Conservation (phyloP, 2,797 vertebrate species). For the Morus bassanus region DNA sequence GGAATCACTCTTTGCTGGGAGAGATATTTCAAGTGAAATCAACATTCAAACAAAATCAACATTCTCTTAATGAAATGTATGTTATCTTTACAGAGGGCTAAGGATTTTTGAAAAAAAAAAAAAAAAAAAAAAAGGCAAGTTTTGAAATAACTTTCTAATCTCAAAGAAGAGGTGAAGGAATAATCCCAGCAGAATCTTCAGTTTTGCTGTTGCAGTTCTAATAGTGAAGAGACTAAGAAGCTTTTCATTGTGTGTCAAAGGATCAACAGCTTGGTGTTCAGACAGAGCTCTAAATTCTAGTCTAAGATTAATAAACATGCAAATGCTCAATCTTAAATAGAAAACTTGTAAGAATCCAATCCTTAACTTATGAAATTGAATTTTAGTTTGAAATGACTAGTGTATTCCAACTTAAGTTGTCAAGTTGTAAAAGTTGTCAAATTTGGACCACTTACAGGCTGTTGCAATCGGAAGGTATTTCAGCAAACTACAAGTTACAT, state of each 20-base stretch:
- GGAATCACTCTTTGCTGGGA: not conserved
- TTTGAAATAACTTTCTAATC: not conserved
- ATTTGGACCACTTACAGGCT: not conserved
- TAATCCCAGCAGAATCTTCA: not conserved
- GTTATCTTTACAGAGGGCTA: not conserved
- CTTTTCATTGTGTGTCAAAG: not conserved
- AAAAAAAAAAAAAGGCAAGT: not conserved
- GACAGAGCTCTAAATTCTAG: not conserved
- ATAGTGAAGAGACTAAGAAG: not conserved
- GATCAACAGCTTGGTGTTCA: not conserved
- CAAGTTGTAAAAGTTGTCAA: not conserved
- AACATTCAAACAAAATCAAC: not conserved
- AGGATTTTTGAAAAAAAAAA: not conserved
- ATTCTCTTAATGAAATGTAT: not conserved
- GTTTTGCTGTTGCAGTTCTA: not conserved
- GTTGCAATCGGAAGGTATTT: not conserved
- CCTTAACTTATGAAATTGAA: not conserved
- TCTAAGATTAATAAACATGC: not conserved
- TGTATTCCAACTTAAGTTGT: not conserved
- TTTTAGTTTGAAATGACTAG: not conserved
- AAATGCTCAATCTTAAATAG: not conserved
- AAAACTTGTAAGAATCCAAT: not conserved
- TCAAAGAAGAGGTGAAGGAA: not conserved
- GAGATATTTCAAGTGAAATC: not conserved
- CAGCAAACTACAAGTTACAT: not conserved